These are phyloP conservation scores for Ennomos erosarius DNA, from an alignment of 2,888 invertebrate species.

Conservation along the genomic window DNA sequence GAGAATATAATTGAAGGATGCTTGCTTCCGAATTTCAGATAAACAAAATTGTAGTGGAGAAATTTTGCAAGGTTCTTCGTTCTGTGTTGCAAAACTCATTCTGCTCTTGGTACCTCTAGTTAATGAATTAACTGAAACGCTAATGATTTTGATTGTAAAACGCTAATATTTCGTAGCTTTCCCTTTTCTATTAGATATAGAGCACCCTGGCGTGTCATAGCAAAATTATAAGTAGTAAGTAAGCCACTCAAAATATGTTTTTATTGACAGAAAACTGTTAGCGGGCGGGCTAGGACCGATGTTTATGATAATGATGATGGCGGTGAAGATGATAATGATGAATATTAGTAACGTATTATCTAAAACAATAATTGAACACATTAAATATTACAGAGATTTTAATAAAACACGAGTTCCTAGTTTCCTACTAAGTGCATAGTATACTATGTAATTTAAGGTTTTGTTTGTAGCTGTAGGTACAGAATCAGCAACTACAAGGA, in stretches of 20 bases:
- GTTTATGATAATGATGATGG: too few relatives aligned
- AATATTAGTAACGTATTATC: too few relatives aligned
- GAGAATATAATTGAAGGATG: slow-evolving; percentile 13
- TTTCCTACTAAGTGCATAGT: too few relatives aligned
- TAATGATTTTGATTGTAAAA: slow-evolving; percentile 23
- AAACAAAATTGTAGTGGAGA: slow-evolving; percentile 7
- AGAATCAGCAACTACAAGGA: too few relatives aligned
- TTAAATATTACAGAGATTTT: too few relatives aligned
- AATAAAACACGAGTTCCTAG: too few relatives aligned
- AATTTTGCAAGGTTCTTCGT: slow-evolving; percentile 4
- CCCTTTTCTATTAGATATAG: slow-evolving; percentile 65
- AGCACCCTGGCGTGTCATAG: slow-evolving; percentile 23
- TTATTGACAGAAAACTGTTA: slow-evolving; percentile 70
- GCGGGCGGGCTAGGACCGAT: too few relatives aligned
- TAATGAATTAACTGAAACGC: slow-evolving; percentile 21
- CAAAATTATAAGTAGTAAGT: slow-evolving; percentile 43
- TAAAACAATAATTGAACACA: too few relatives aligned
- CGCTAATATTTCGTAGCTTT: slow-evolving; percentile 51
- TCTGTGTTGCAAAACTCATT: slow-evolving; percentile 3
- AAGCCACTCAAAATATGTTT: slow-evolving; percentile 73
- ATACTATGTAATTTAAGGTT: too few relatives aligned
- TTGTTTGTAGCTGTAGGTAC: too few relatives aligned
- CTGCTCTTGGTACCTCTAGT: neutral
- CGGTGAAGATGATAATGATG: too few relatives aligned
- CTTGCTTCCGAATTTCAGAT: slow-evolving; percentile 11